phyloP scores from a whole-genome alignment of 1,140 invertebrate genomes.

The Caerostris darwini region DNA sequence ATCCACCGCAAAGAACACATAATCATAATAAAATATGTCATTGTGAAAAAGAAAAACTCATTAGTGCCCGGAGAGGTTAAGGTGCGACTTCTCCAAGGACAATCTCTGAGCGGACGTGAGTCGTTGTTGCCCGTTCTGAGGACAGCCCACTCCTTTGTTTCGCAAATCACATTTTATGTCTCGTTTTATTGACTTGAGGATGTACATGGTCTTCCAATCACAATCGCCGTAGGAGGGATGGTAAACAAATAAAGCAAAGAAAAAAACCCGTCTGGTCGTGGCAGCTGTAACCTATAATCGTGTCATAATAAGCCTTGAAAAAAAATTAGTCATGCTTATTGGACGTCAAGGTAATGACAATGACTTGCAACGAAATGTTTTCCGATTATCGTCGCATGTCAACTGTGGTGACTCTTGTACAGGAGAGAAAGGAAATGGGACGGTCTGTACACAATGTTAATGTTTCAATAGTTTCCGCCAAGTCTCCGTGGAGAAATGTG shows the following conservation, averaged over 20 bases:
- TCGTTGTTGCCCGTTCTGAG: background rate
- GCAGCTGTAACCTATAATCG: conserved; percentile 64
- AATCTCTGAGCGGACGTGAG: background rate
- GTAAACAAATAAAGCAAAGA: conserved; percentile 45
- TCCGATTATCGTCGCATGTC: conserved; percentile 17
- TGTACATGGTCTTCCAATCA: conserved; percentile 60
- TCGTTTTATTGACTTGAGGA: conserved; percentile 59
- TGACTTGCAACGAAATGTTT: background rate
- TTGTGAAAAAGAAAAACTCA: conserved; percentile 12
- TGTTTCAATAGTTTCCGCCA: too few species aligned
- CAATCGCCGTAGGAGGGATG: conserved; percentile 24
- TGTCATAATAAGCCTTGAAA: conserved; percentile 58
- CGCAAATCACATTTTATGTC: conserved; percentile 74
- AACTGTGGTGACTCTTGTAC: background rate
- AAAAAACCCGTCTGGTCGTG: conserved; percentile 21
- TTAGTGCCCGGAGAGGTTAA: conserved; percentile 22
- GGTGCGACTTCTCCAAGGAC: conserved; percentile 30
- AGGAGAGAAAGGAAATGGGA: background rate
- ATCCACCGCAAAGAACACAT: background rate
- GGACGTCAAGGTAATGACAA: conserved; percentile 60
- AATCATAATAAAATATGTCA: background rate
- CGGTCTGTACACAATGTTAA: too few species aligned
- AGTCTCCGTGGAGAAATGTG: too few species aligned
- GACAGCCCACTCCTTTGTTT: conserved; percentile 63
- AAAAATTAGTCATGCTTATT: conserved; percentile 74